phyloP scores from a whole-genome alignment of 2,797 vertebrate species.

The Tenualosa thibaudeaui region DNA sequence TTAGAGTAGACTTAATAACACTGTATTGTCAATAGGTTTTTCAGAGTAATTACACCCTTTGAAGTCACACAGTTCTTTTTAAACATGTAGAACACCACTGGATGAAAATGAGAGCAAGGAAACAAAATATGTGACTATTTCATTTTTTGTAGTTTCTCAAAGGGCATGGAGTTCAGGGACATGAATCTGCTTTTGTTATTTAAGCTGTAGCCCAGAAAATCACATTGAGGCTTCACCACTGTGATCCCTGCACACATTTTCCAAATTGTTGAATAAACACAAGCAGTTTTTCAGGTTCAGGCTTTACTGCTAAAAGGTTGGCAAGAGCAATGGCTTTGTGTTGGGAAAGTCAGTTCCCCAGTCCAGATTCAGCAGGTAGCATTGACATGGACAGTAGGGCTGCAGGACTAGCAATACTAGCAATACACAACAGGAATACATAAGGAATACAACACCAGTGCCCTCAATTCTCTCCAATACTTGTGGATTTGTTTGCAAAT shows the following conservation, averaged over 20 bases:
- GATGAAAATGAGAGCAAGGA: not conserved
- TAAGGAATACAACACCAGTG: no score
- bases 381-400: no score
- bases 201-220: not conserved
- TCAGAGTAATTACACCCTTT: not conserved
- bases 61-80: not conserved
- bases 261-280: not conserved
- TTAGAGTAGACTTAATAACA: not conserved
- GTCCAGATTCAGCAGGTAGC: no score
- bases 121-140: not conserved
- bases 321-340: no score
- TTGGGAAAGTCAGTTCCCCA: no score
- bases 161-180: not conserved
- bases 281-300: not conserved
- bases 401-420: no score
- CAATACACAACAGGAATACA: no score
- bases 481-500: no score
- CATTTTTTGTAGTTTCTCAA: not conserved
- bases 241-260: not conserved
- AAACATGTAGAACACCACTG: not conserved
- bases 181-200: not conserved
- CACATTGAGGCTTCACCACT: not conserved
- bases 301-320: no score
- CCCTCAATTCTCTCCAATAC: no score
- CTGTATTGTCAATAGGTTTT: not conserved